Base-by-base conservation (phyloP, 2,797 vertebrate genomes). In the Eupleurogrammus muticus region DNA sequence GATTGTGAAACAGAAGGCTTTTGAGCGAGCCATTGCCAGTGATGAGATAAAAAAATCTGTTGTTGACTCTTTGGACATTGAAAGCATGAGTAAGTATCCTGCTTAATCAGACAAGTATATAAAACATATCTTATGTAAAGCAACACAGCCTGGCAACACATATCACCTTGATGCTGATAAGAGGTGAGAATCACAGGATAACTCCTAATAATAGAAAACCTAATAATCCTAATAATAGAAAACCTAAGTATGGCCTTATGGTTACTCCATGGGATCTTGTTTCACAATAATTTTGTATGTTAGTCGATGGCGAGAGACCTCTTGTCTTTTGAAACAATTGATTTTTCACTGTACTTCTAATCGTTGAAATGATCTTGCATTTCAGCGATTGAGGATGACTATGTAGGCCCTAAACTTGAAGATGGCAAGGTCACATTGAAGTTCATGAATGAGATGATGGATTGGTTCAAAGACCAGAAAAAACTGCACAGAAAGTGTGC, bases 391-490 rank as follows among this genome's bases (percentile, higher is more conserved):
- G 97, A 98, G 86, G 97, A 98, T 0, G 97, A 99, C 56, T 98
- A 98, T 47, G 91, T 92, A 0, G 97, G 97, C 16, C 97, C 97
- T 20, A 96, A 99, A 84, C 92, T 98, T 7, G 96, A 98, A 38
- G 94, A 96, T 0, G 96, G 97, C 28, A 95, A 91, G 54, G 96
- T 99, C 32, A 98, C 97, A 0, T 6, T 95, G 80, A 77, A 88
- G 16, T 98, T 99, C 94, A 97, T 99, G 96, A 94, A 95, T 75
- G 97, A 98, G 13, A 92, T 98, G 83, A 98, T 99, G 96, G 94
- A 96, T 5, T 98, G 97, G 96, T 98, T 98, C 83, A 95, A 95
- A 79, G 97, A 97, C 4, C 96, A 99, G 90, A 98, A 97, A 85
- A 98, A 98, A 35, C 91, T 99, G 52, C 97, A 99, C 88, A 93